A percentile compares a stretch with the other conserved stretches of the same genome.
phyloP scores from a whole-genome alignment of 2,888 invertebrate species.

The Sinopyrophorus schimmeli region DNA sequence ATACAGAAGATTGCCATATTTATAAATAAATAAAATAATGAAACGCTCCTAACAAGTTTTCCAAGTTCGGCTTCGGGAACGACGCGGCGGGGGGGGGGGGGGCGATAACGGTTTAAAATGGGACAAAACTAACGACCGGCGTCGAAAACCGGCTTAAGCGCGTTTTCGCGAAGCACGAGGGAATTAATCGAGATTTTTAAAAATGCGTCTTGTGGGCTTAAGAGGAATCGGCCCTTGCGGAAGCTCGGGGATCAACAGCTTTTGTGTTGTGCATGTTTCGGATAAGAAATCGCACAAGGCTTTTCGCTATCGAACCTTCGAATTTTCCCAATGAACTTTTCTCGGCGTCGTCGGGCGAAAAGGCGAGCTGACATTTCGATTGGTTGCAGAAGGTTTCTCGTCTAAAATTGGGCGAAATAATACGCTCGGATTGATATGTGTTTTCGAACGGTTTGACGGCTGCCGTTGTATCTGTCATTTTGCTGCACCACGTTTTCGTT shows the following conservation, averaged over 20 bases:
- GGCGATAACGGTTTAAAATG: no score
- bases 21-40: no score
- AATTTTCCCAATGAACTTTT: conserved; percentile 26
- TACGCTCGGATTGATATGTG: conserved; percentile 15
- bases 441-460: conserved; percentile 9
- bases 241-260: conserved; percentile 21
- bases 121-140: no score
- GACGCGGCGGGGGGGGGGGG: no score
- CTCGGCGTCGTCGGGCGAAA: conserved; percentile 16
- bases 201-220: no score
- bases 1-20: no score
- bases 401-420: conserved; percentile 20
- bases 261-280: conserved; percentile 25
- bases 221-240: conserved; percentile 16
- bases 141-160: no score
- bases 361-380: conserved; percentile 14
- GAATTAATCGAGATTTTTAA: no score
- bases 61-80: no score
- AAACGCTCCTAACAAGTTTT: no score
- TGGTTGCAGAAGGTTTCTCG: conserved; percentile 14
- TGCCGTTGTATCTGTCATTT: conserved; percentile 10
- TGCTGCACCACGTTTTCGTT: not conserved
- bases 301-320: conserved; percentile 28
- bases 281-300: conserved; percentile 26
- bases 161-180: no score